A percentile compares a stretch with the other conserved stretches of the same genome.
These are phyloP conservation scores for Solenopsis fugax DNA, from an alignment of 1,140 invertebrate genomes.

Conservation along the genomic window DNA sequence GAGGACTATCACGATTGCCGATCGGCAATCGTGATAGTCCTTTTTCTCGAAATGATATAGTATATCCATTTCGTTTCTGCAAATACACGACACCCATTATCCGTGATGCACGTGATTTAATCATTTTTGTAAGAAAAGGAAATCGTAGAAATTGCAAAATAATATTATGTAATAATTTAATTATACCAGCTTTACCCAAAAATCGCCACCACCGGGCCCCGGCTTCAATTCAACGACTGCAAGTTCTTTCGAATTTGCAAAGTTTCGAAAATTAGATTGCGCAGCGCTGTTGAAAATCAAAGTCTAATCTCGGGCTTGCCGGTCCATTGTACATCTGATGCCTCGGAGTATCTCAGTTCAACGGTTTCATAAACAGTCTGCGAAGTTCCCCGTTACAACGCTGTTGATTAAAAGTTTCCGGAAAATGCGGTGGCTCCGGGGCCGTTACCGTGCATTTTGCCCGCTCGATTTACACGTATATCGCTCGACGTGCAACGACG, in stretches of 20 bases:
- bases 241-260: not conserved
- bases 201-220: too few relatives aligned
- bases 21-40: not conserved
- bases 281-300: not conserved
- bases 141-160: not conserved
- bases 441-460: slow-evolving; percentile 50
- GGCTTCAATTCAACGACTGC: not conserved
- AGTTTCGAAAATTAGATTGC: slow-evolving; percentile 18
- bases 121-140: too few relatives aligned
- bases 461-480: slow-evolving; percentile 58
- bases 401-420: slow-evolving; percentile 63
- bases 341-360: slow-evolving; percentile 14
- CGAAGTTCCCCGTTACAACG: slow-evolving; percentile 54
- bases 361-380: slow-evolving; percentile 50
- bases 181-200: not conserved
- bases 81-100: not conserved
- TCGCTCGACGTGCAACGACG: slow-evolving; percentile 30
- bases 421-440: slow-evolving; percentile 44
- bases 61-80: not conserved
- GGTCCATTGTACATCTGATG: slow-evolving; percentile 36
- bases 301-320: slow-evolving; percentile 26
- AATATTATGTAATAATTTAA: not conserved
- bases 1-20: too few relatives aligned
- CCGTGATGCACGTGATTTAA: not conserved
- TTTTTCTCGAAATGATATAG: not conserved